Evolutionary conservation across 2,888 invertebrate genomes (phyloP).

Genomic region (Drosophila macrospina): DNA sequence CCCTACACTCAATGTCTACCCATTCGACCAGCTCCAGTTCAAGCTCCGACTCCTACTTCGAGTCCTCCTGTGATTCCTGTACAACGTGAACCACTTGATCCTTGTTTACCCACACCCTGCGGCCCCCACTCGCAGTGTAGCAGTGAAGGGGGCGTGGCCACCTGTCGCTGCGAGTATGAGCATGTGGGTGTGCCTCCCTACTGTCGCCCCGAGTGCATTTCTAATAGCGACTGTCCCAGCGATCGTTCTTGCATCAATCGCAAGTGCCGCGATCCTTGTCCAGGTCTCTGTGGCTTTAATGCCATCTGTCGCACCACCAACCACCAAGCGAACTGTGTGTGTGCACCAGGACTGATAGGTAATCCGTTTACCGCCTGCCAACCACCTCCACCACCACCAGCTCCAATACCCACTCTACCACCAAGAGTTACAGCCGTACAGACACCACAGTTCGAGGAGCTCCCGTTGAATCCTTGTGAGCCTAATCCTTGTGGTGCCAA

Average conservation of each 20-base stretch:
- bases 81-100: slow-evolving; percentile 81
- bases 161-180: slow-evolving; percentile 90
- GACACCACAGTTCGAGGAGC: slow-evolving; percentile 69
- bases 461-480: slow-evolving; percentile 87
- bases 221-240: slow-evolving; percentile 90
- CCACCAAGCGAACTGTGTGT: slow-evolving; percentile 91
- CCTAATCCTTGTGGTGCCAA: slow-evolving; percentile 92
- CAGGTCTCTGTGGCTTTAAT: slow-evolving; percentile 90
- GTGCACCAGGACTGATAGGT: slow-evolving; percentile 88
- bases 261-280: slow-evolving; percentile 92
- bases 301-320: slow-evolving; percentile 91
- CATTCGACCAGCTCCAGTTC: slow-evolving; percentile 27
- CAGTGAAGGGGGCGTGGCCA: slow-evolving; percentile 88
- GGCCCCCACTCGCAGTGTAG: slow-evolving; percentile 91
- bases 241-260: slow-evolving; percentile 91
- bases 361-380: slow-evolving; percentile 90
- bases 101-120: slow-evolving; percentile 88
- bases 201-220: slow-evolving; percentile 91
- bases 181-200: slow-evolving; percentile 90
- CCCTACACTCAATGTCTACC: slow-evolving; percentile 88
- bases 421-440: slow-evolving; percentile 44
- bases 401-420: slow-evolving; percentile 22
- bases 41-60: background rate
- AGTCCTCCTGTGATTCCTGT: slow-evolving; percentile 6
- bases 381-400: slow-evolving; percentile 40